Base-by-base conservation (phyloP, 92 coral and sea anemone genomes). In the Actinostola sp. region DNA sequence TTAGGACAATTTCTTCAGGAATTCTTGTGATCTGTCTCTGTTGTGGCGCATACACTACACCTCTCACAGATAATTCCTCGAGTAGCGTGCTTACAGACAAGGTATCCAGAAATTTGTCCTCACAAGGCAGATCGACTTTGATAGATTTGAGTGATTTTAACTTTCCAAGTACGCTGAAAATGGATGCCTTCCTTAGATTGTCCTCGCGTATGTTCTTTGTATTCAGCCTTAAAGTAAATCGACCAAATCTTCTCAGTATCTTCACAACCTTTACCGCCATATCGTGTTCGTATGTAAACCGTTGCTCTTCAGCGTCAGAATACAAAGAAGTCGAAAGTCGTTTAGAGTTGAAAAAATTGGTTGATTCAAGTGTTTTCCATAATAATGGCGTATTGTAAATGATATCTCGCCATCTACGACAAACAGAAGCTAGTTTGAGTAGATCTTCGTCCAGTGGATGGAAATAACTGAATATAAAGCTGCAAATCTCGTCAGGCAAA, bases 401-500 rank as follows among this genome's bases (percentile, higher is more conserved):
- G 15, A 83, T 63, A 58, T 77, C 67, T 27, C 80, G 32, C 89
- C 89, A 83, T 46, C 89, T 66, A 77, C 76, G 76, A 59, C 84
- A 83, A 24, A 83, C 89, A 9, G 68, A 65, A 21, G 89, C 76
- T 65, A 78, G 35, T 61, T 69, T 64, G 27, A 78, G 74, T 34
- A 84, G 59, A 58, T 78, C 79, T 28, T 84, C 89, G 41, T 63
- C 70, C 44, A 71, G 45, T 57, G 89, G 89, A 41, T 66, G 77
- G 42, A 84, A 58, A 66, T 84, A 84, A 57, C 89, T 78, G 62
- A 84, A 84, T 29, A 84, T 72, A 11, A 77, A 56, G 53, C 84
- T 71, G 56, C 89, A 84, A 65, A 84, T 65, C 43, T 84, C 89
- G 67, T 84, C 79, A 53, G 89, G 89, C 46, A 84, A 63, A 31